Conservation (phyloP, 2,888 invertebrate genomes). For the Chesias legatella region DNA sequence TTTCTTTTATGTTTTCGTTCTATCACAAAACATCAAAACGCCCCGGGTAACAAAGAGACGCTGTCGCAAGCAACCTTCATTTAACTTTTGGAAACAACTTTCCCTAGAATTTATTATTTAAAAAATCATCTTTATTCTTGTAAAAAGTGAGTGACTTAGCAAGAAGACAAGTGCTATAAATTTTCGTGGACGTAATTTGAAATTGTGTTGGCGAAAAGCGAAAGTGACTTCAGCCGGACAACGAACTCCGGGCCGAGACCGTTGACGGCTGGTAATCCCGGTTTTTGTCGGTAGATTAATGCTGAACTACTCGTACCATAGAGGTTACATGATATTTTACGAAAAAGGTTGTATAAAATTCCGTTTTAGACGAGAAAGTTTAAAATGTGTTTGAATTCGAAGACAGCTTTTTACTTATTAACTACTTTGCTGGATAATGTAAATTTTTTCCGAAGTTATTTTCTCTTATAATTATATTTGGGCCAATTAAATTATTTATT, state of each 20-base stretch:
- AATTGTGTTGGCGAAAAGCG: constrained; percentile 48
- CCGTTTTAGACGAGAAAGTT: no score
- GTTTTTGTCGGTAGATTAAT: constrained; percentile 61
- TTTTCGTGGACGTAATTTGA: constrained; percentile 38
- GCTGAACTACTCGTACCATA: constrained; percentile 31
- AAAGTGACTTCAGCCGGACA: constrained; percentile 60
- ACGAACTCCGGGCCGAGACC: constrained; percentile 42
- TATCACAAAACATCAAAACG: constrained; percentile 19
- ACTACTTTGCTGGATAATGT: no score
- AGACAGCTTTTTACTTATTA: no score
- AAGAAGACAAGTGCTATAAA: constrained; percentile 32
- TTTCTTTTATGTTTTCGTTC: constrained; percentile 19
- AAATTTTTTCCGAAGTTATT: no score
- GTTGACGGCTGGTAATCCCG: constrained; percentile 55
- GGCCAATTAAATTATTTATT: no score
- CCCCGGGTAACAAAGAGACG: constrained; percentile 25
- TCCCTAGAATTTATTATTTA: constrained; percentile 39
- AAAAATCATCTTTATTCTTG: constrained; percentile 34
- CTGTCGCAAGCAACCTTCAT: constrained; percentile 36
- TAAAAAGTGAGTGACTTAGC: constrained; percentile 32
- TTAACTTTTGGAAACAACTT: constrained; percentile 39
- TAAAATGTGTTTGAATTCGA: no score
- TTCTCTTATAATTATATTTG: no score
- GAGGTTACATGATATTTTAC: constrained; percentile 3
- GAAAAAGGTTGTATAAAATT: no score